These are phyloP conservation scores for Hybognathus amarus DNA, from an alignment of 2,797 vertebrate genomes.

Conservation along the genomic window DNA sequence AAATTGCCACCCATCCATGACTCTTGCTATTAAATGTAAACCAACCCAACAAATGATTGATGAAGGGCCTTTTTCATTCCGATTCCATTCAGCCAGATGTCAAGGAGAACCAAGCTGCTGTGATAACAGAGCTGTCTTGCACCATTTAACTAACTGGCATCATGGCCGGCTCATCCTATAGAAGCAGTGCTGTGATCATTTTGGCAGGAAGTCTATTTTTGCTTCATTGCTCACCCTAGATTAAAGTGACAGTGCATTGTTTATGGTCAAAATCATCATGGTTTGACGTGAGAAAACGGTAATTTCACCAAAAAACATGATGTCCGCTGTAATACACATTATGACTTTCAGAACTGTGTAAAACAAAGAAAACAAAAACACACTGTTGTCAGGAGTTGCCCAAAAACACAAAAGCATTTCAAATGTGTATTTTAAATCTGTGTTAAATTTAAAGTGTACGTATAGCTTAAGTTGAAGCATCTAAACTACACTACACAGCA, in stretches of 20 bases:
- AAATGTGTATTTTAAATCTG: background rate
- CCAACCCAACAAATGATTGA: constrained; percentile 1
- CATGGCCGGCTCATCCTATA: background rate
- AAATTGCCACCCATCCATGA: background rate
- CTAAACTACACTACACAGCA: background rate
- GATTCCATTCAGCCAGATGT: background rate
- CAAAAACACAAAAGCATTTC: background rate
- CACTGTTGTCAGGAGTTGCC: background rate
- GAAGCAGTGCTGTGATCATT: background rate
- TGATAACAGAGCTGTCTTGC: constrained; percentile 12
- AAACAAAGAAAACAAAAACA: background rate
- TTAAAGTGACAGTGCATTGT: background rate
- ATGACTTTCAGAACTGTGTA: background rate
- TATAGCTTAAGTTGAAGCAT: background rate
- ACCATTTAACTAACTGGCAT: constrained; percentile 10
- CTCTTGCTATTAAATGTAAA: background rate
- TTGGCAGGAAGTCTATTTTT: background rate
- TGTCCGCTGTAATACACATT: background rate
- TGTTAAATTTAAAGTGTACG: background rate
- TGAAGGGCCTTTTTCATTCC: background rate
- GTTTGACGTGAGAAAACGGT: background rate
- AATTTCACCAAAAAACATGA: background rate
- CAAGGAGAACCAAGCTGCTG: constrained; percentile 14
- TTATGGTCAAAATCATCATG: background rate
- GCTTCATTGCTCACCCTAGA: background rate